Conservation (phyloP, 2,797 vertebrate species). For the Sebastes jordani region DNA sequence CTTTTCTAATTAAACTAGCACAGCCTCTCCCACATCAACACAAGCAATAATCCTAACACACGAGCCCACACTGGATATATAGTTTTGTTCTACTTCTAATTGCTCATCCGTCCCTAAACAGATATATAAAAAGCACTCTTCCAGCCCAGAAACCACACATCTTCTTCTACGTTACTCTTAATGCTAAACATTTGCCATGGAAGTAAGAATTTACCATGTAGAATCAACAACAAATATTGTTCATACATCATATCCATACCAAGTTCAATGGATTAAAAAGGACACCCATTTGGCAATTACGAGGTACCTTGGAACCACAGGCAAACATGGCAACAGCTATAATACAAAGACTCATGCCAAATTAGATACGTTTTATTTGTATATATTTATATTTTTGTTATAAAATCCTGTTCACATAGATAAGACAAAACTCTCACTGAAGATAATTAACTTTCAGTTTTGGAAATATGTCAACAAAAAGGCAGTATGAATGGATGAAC, state of each 20-base stretch:
- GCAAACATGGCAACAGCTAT: too few species aligned
- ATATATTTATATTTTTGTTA: not conserved
- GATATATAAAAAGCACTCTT: not conserved
- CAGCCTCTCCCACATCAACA: constrained; percentile 25
- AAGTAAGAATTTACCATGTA: too few species aligned
- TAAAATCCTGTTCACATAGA: not conserved
- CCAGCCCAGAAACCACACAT: too few species aligned
- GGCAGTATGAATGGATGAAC: not conserved
- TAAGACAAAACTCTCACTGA: not conserved
- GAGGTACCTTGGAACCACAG: too few species aligned
- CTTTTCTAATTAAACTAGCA: not conserved
- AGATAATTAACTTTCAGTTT: not conserved
- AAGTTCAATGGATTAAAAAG: too few species aligned
- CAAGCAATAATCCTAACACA: constrained; percentile 1
- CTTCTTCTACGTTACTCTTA: too few species aligned
- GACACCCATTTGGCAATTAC: too few species aligned
- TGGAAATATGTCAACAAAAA: not conserved
- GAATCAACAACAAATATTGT: too few species aligned
- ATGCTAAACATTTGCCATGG: too few species aligned
- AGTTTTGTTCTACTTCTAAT: not conserved
- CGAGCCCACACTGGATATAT: not conserved
- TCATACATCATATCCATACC: too few species aligned
- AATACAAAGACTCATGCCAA: not conserved
- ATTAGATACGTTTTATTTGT: too few species aligned
- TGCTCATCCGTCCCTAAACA: not conserved